These are phyloP conservation scores for Otolemur crassicaudatus DNA, from an alignment of 2,797 vertebrate species.

Conservation along the genomic window DNA sequence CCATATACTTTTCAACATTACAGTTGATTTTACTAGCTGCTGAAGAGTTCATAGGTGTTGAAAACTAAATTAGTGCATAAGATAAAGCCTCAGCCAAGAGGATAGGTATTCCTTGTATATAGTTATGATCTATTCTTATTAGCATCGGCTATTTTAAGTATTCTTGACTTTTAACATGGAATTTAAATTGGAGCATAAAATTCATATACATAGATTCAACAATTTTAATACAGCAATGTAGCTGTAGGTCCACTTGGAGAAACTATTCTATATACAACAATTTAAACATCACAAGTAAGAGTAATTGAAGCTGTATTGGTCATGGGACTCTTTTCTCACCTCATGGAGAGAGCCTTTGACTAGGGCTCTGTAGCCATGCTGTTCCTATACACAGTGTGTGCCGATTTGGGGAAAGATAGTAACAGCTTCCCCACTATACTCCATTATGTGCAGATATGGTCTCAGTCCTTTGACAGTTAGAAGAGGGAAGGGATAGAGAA, in stretches of 20 bases:
- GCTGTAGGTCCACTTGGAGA: neutral
- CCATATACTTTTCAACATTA: neutral
- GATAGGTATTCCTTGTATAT: neutral
- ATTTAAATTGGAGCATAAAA: neutral
- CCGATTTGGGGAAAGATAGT: neutral
- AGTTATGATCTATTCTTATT: neutral
- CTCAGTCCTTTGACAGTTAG: neutral
- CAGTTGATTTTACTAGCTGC: neutral
- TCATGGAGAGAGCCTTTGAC: neutral
- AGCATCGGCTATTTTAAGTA: constrained; percentile 8
- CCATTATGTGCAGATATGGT: neutral
- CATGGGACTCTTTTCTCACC: neutral
- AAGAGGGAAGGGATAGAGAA: neutral
- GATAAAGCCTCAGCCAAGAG: neutral
- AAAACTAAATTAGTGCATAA: neutral
- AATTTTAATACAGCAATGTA: neutral
- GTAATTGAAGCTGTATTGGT: neutral
- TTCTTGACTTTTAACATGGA: constrained; percentile 55
- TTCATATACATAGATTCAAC: neutral
- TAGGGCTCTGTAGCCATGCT: neutral
- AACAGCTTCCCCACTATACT: neutral
- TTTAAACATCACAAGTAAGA: neutral
- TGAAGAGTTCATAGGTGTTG: neutral
- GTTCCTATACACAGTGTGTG: neutral
- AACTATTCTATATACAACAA: neutral